Percentiles rank a stretch among this genome's conserved stretches.
These are phyloP conservation scores for Poeciliopsis turneri DNA, from an alignment of 2,797 vertebrate species.

Conservation along the genomic window DNA sequence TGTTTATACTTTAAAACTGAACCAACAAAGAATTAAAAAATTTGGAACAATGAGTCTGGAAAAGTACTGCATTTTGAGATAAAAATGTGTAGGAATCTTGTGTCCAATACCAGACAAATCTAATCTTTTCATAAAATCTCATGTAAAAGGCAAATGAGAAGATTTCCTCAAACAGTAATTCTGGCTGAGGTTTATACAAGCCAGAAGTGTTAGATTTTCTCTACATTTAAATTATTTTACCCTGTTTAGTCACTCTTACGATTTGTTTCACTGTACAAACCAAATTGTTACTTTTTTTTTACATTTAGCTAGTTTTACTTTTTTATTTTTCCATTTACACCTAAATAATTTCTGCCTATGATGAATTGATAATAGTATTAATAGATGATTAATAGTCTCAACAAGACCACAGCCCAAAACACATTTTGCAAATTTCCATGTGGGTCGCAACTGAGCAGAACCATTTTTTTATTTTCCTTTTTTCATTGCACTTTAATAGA, in stretches of 20 bases:
- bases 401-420: conserved; percentile 30
- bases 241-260: conserved; percentile 64
- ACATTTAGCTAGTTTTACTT: conserved; percentile 18
- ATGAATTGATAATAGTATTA: conserved; percentile 28
- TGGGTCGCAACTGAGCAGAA: conserved; percentile 70
- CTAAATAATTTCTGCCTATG: conserved; percentile 24
- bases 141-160: not conserved
- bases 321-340: conserved; percentile 16
- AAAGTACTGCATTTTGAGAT: not conserved
- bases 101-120: not conserved
- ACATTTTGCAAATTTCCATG: conserved; percentile 60
- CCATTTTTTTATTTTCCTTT: conserved; percentile 60
- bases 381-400: conserved; percentile 16
- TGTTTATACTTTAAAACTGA: not conserved
- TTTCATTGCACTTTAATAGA: conserved; percentile 86
- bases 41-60: not conserved
- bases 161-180: conserved; percentile 3
- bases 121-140: not conserved
- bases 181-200: conserved; percentile 9
- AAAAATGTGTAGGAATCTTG: not conserved
- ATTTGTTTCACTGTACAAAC: conserved; percentile 27
- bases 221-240: conserved; percentile 49
- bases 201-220: conserved; percentile 10
- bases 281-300: conserved; percentile 19
- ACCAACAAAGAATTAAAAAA: not conserved